These are phyloP conservation scores for Conistra vaccinii DNA, from an alignment of 2,888 invertebrate species.

Conservation along the genomic window DNA sequence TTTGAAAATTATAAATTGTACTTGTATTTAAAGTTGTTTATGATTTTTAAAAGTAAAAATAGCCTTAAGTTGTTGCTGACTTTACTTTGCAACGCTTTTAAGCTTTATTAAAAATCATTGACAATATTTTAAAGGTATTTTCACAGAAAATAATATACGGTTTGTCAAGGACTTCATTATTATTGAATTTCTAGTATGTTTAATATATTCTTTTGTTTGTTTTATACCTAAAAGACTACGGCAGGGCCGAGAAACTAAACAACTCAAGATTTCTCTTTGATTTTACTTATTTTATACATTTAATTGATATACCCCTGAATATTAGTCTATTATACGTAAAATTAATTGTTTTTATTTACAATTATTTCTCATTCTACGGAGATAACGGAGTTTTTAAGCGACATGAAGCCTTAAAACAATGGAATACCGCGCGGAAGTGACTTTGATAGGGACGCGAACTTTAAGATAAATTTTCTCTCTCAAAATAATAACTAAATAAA, in stretches of 20 bases:
- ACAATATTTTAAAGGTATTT: neutral
- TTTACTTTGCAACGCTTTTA: slow-evolving; percentile 1
- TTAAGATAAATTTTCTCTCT: slow-evolving; percentile 14
- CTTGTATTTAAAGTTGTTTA: neutral
- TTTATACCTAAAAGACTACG: neutral
- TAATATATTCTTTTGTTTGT: neutral
- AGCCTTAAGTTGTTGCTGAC: neutral
- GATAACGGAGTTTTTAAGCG: slow-evolving; percentile 15
- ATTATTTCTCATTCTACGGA: slow-evolving; percentile 39
- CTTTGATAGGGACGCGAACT: slow-evolving; percentile 51
- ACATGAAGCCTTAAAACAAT: slow-evolving; percentile 31
- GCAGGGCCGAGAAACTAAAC: neutral
- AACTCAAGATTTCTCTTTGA: neutral
- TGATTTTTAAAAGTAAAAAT: neutral
- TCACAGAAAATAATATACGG: neutral
- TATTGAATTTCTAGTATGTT: neutral
- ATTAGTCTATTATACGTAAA: slow-evolving; percentile 14
- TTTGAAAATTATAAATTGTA: neutral
- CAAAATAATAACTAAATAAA: slow-evolving; percentile 19
- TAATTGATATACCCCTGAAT: neutral
- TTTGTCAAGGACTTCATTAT: neutral
- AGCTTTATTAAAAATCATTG: neutral
- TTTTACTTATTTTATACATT: slow-evolving; percentile 4
- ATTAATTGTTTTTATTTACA: slow-evolving; percentile 21
- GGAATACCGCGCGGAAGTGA: neutral